Evolutionary conservation across 2,113 vertebrate species (phyloP).

Genomic region (Baryphthengus martii): DNA sequence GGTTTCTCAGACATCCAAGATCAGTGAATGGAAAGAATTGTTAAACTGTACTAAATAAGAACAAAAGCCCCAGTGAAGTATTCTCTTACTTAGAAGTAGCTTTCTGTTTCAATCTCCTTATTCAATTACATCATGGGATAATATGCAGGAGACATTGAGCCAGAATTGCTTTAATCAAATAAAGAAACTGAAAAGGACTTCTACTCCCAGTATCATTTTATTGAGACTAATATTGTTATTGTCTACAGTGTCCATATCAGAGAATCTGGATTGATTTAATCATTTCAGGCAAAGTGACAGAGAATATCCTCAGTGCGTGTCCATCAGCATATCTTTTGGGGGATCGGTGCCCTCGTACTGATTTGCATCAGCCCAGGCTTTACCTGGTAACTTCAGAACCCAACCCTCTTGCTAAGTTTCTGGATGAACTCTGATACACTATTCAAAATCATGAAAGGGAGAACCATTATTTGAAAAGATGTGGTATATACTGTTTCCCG

Average conservation of each 20-base stretch:
- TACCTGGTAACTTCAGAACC: background rate
- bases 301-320: background rate
- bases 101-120: constrained; percentile 31
- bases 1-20: background rate
- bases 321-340: background rate
- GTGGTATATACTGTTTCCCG: background rate
- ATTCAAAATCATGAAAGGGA: background rate
- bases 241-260: constrained; percentile 16
- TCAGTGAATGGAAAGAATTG: constrained; percentile 52
- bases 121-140: constrained; percentile 43
- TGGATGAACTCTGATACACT: background rate
- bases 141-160: background rate
- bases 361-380: background rate
- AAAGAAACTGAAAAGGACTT: constrained; percentile 35
- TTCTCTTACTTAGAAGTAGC: constrained; percentile 49
- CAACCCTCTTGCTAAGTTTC: background rate
- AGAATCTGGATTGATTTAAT: constrained; percentile 29
- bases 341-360: background rate
- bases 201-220: constrained; percentile 2
- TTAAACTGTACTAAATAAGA: constrained; percentile 23
- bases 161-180: constrained; percentile 28
- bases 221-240: constrained; percentile 52
- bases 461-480: background rate
- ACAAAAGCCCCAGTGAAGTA: constrained; percentile 57
- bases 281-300: background rate